Evolutionary conservation across 2,888 invertebrate genomes (phyloP).

Genomic region (Cheilosia scutellata): DNA sequence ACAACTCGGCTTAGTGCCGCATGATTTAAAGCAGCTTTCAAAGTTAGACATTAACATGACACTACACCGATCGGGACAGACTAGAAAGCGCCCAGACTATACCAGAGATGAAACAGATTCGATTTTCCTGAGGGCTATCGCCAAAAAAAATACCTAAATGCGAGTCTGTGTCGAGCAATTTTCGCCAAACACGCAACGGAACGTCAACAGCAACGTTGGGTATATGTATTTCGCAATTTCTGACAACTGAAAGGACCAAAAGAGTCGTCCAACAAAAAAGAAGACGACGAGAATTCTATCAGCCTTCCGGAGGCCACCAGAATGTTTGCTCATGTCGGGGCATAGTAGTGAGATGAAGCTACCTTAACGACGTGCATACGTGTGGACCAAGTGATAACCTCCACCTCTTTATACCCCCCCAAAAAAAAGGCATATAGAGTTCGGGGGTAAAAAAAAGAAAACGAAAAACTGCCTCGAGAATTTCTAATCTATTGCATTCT

Average conservation of each 20-base stretch:
- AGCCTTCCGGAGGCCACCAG: constrained; percentile 34
- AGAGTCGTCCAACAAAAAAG: constrained; percentile 4
- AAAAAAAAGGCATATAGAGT: not conserved
- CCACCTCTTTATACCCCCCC: not conserved
- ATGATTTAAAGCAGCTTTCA: constrained; percentile 44
- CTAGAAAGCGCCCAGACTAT: not conserved
- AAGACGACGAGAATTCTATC: constrained; percentile 48
- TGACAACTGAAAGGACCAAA: constrained; percentile 59
- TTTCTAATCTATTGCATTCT: constrained; percentile 71
- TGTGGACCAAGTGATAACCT: constrained; percentile 45
- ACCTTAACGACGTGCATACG: constrained; percentile 58
- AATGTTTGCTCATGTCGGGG: constrained; percentile 14
- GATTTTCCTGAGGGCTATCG: constrained; percentile 50
- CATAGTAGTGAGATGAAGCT: constrained; percentile 13
- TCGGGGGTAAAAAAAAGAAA: constrained; percentile 15
- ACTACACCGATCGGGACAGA: constrained; percentile 12
- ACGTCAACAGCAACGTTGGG: constrained; percentile 55
- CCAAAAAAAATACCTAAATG: constrained; percentile 7
- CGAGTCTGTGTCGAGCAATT: constrained; percentile 42
- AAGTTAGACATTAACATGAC: constrained; percentile 56
- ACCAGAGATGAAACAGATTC: constrained; percentile 32
- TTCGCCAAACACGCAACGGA: constrained; percentile 56
- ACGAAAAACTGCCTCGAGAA: constrained; percentile 56
- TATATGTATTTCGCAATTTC: constrained; percentile 48
- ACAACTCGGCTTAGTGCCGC: constrained; percentile 36